Percentiles rank a stretch among this genome's conserved stretches.
phyloP scores from a whole-genome alignment of 2,888 invertebrate genomes.

The Agrotis ipsilon region DNA sequence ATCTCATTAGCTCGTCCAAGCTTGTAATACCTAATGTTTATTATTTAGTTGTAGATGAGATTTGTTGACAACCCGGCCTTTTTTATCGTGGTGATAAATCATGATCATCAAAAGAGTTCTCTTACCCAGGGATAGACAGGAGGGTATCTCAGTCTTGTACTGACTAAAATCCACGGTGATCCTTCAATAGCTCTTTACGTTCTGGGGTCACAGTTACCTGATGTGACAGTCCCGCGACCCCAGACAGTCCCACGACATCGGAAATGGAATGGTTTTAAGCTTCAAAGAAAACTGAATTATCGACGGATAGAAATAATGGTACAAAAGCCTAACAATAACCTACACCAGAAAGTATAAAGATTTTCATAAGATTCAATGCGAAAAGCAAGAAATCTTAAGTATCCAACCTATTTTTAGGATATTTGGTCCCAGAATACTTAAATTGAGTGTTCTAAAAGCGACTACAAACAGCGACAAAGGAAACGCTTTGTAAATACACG shows the following conservation, averaged over 20 bases:
- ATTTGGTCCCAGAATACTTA: background rate
- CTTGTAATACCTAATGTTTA: constrained; percentile 4
- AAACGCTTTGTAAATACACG: background rate
- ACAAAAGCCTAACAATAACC: background rate
- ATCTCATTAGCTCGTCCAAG: background rate
- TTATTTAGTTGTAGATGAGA: background rate
- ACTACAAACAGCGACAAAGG: too few relatives aligned
- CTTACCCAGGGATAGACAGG: too few relatives aligned
- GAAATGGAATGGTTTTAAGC: too few relatives aligned
- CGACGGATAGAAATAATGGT: background rate
- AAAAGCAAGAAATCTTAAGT: too few relatives aligned
- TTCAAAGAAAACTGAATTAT: background rate
- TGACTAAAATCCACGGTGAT: too few relatives aligned
- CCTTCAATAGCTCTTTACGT: too few relatives aligned
- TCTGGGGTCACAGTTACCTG: too few relatives aligned
- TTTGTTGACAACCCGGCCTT: background rate
- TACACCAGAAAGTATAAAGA: background rate
- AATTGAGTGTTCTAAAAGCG: background rate
- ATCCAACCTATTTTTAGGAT: background rate
- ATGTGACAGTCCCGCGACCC: too few relatives aligned
- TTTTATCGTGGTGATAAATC: too few relatives aligned
- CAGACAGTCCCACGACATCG: too few relatives aligned
- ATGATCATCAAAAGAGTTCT: too few relatives aligned
- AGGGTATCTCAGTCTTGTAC: too few relatives aligned
- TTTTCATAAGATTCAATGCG: background rate